Conservation (phyloP, 2,797 vertebrate genomes). For the Poecilia wingei region DNA sequence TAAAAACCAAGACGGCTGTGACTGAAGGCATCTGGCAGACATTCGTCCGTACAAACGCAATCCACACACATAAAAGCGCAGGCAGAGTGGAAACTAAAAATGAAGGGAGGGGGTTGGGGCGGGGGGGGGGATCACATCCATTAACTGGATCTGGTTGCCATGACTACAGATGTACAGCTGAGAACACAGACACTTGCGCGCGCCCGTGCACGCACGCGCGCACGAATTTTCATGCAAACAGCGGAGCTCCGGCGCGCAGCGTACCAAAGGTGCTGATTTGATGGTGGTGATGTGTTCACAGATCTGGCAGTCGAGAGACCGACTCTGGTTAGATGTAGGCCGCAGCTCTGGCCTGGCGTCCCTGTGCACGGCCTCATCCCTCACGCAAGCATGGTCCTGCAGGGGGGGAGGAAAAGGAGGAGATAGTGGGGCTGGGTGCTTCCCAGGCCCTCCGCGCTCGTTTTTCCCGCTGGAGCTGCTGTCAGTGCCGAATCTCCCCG, state of each 20-base stretch:
- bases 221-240: constrained; percentile 39
- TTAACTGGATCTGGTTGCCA: constrained; percentile 90
- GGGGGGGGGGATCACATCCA: constrained; percentile 73
- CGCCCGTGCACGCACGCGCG: constrained; percentile 20
- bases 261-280: constrained; percentile 98
- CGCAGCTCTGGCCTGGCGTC: constrained; percentile 97
- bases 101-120: constrained; percentile 11
- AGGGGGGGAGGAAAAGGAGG: constrained; percentile 80
- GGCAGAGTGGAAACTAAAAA: constrained; percentile 67
- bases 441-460: constrained; percentile 76
- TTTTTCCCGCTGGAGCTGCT: constrained; percentile 71
- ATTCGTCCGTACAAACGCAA: constrained; percentile 23
- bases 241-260: constrained; percentile 55
- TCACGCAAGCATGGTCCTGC: constrained; percentile 87
- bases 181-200: constrained; percentile 70
- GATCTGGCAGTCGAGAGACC: constrained; percentile 94
- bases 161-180: constrained; percentile 89
- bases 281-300: constrained; percentile 94
- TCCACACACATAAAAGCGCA: constrained; percentile 47
- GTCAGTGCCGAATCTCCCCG: constrained; percentile 77
- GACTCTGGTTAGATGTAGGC: constrained; percentile 96
- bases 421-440: constrained; percentile 80
- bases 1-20: constrained; percentile 16
- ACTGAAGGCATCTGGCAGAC: constrained; percentile 15
- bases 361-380: constrained; percentile 98